These are phyloP conservation scores for Osmoderma eremita DNA, from an alignment of 2,888 invertebrate genomes.

Conservation along the genomic window DNA sequence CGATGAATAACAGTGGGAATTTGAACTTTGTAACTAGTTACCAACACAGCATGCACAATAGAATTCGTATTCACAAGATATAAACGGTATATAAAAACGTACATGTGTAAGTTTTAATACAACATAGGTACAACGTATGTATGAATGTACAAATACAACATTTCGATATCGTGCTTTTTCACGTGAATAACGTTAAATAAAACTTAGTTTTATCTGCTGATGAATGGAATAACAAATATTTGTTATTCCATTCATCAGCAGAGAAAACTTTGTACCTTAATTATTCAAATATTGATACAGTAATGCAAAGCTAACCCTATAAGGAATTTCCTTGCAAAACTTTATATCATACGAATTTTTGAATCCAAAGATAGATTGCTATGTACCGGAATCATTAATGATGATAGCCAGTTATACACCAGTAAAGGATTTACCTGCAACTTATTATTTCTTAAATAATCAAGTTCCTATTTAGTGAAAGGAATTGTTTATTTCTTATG, in stretches of 20 bases:
- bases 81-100: not conserved
- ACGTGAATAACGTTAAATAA: constrained; percentile 1
- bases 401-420: too few species aligned
- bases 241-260: too few species aligned
- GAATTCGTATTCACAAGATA: constrained; percentile 19
- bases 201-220: not conserved
- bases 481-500: too few species aligned
- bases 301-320: not conserved
- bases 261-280: too few species aligned
- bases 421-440: too few species aligned
- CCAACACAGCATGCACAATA: constrained; percentile 1
- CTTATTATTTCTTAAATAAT: too few species aligned
- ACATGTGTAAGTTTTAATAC: not conserved
- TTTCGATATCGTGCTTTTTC: not conserved
- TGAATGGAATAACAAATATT: not conserved
- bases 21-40: constrained; percentile 10
- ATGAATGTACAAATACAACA: not conserved
- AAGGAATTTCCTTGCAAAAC: too few species aligned
- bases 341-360: too few species aligned
- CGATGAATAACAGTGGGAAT: constrained; percentile 26
- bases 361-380: too few species aligned
- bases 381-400: too few species aligned
- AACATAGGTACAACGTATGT: not conserved
- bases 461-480: too few species aligned
- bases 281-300: not conserved